Percentiles rank a stretch among this genome's conserved stretches.
phyloP scores from a whole-genome alignment of 2,797 vertebrate genomes.

The Gambelia wislizenii region DNA sequence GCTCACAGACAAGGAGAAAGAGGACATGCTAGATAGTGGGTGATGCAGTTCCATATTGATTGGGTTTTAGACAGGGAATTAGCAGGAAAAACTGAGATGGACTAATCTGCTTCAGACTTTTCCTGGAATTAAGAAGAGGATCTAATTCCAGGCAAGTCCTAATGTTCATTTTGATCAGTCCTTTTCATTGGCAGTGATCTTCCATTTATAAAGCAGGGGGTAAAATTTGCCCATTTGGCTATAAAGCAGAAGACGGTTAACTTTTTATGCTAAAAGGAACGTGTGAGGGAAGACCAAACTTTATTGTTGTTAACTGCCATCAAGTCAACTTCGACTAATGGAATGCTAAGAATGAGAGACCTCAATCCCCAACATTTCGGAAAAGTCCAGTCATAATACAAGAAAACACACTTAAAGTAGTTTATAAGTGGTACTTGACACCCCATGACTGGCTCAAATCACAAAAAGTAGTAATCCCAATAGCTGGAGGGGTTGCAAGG shows the following conservation, averaged over 20 bases:
- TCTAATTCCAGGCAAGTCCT: not conserved
- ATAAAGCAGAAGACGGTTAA: not conserved
- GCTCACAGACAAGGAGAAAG: not conserved
- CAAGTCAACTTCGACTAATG: no score
- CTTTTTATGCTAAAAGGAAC: not conserved
- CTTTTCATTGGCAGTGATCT: not conserved
- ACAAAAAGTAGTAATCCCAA: no score
- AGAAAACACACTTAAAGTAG: no score
- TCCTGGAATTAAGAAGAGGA: not conserved
- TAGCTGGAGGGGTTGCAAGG: no score
- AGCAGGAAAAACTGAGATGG: not conserved
- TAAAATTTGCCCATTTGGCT: not conserved
- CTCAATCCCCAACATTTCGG: no score
- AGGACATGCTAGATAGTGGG: not conserved
- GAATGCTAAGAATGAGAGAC: no score
- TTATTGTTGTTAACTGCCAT: no score
- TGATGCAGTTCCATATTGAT: not conserved
- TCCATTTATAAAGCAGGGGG: no score
- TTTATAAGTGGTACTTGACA: no score
- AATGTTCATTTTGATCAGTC: not conserved
- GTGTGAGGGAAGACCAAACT: not conserved
- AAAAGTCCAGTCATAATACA: no score
- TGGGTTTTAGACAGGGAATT: no score
- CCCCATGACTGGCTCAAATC: no score
- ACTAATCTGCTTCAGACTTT: not conserved